A percentile compares a stretch with the other conserved stretches of the same genome.
These are phyloP conservation scores for Blennius ocellaris DNA, from an alignment of 2,113 vertebrate species.

Conservation along the genomic window DNA sequence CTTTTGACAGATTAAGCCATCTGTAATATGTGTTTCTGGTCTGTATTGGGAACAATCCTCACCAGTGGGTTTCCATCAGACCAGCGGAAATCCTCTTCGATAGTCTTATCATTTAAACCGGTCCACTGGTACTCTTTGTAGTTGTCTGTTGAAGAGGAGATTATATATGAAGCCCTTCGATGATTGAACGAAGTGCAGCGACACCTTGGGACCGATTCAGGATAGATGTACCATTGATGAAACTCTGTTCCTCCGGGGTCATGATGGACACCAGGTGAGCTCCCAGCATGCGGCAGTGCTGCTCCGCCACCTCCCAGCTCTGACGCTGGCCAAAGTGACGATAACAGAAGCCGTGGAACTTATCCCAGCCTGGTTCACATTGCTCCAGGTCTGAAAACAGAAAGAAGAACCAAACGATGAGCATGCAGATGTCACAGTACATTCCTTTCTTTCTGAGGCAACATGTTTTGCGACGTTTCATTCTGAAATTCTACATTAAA, in stretches of 20 bases:
- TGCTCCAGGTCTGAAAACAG: constrained; percentile 82
- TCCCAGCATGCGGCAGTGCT: constrained; percentile 87
- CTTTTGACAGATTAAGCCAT: not conserved
- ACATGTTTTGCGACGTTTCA: no score
- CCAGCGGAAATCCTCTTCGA: constrained; percentile 95
- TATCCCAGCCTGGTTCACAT: constrained; percentile 91
- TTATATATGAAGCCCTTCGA: no score
- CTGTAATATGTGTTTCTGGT: not conserved
- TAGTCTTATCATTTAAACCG: constrained; percentile 92
- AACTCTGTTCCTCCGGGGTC: constrained; percentile 92
- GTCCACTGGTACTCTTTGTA: constrained; percentile 97
- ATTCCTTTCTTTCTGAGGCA: no score
- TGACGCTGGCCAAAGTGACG: constrained; percentile 88
- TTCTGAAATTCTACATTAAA: no score
- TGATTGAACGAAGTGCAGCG: no score
- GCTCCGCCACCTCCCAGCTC: constrained; percentile 94
- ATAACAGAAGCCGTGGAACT: constrained; percentile 95
- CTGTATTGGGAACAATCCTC: constrained; percentile 59
- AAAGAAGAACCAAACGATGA: not conserved
- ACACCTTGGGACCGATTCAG: no score
- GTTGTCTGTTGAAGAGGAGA: constrained; percentile 76
- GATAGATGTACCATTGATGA: constrained; percentile 87
- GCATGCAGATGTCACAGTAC: not conserved
- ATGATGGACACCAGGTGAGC: constrained; percentile 92
- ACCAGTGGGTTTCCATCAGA: constrained; percentile 94